Evolutionary conservation across 2,113 vertebrate genomes (phyloP).

Genomic region (Syngnathus typhle): DNA sequence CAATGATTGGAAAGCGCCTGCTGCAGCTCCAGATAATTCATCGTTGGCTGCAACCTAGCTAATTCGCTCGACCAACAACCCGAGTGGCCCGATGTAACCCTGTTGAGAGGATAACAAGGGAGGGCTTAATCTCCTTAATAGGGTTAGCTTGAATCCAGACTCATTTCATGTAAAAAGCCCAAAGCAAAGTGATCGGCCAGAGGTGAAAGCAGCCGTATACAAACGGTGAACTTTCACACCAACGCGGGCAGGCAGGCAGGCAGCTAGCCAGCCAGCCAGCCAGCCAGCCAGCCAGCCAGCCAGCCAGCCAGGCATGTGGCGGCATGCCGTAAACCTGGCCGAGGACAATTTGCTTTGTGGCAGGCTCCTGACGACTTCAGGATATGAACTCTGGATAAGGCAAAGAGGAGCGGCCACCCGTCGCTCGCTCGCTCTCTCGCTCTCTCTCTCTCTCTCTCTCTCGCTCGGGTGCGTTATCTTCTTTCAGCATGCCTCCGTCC

Average conservation of each 20-base stretch:
- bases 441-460: too few species aligned
- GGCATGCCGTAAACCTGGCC: neutral
- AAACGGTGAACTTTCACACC: neutral
- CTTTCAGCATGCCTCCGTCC: constrained; percentile 5
- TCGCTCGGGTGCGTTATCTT: neutral
- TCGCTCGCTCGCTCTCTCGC: too few species aligned
- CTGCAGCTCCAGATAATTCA: neutral
- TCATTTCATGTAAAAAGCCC: neutral
- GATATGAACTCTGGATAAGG: constrained; percentile 4
- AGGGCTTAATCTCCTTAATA: neutral
- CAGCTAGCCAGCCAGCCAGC: too few species aligned
- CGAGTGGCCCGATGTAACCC: neutral
- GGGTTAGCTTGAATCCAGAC: constrained; percentile 1
- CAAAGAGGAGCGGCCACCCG: too few species aligned
- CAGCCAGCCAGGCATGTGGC: neutral
- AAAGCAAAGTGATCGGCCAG: neutral
- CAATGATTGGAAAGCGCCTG: constrained; percentile 37
- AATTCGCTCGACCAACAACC: too few species aligned
- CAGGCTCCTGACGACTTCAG: neutral
- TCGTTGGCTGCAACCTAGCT: constrained; percentile 3
- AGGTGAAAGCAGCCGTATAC: neutral
- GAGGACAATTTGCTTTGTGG: constrained; percentile 3
- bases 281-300: too few species aligned
- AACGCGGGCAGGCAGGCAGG: neutral
- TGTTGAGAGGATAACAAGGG: neutral